Conservation (phyloP, 2,797 vertebrate genomes). For the Eurystomus glaucurus region DNA sequence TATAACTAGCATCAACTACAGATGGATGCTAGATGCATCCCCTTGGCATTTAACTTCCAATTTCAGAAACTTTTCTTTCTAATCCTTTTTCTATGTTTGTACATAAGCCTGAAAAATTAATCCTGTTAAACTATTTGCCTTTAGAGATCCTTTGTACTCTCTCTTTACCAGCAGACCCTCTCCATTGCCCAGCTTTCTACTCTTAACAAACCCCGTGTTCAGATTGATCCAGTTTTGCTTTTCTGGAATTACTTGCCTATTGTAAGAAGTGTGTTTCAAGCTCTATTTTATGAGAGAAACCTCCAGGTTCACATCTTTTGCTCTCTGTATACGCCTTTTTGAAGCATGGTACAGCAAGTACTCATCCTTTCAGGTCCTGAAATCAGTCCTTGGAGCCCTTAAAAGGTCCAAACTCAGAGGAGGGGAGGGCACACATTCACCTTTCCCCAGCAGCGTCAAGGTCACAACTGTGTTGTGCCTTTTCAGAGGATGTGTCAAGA, state of each 20-base stretch:
- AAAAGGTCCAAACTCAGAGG: not conserved
- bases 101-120: not conserved
- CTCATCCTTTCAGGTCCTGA: not conserved
- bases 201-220: not conserved
- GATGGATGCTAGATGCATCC: not conserved
- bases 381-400: not conserved
- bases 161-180: not conserved
- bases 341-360: not conserved
- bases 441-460: not conserved
- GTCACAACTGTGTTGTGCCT: not conserved
- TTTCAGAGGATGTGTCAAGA: not conserved
- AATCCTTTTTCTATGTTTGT: not conserved
- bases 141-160: not conserved
- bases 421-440: not conserved
- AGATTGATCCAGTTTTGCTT: not conserved
- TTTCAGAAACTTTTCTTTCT: not conserved
- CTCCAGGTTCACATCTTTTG: not conserved
- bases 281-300: not conserved
- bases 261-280: not conserved
- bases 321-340: not conserved
- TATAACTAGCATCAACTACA: not conserved
- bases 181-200: not conserved
- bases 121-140: not conserved
- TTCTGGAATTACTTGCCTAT: not conserved
- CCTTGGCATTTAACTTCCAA: not conserved